Conservation (phyloP, 1,140 invertebrate species). For the Pantala flavescens region DNA sequence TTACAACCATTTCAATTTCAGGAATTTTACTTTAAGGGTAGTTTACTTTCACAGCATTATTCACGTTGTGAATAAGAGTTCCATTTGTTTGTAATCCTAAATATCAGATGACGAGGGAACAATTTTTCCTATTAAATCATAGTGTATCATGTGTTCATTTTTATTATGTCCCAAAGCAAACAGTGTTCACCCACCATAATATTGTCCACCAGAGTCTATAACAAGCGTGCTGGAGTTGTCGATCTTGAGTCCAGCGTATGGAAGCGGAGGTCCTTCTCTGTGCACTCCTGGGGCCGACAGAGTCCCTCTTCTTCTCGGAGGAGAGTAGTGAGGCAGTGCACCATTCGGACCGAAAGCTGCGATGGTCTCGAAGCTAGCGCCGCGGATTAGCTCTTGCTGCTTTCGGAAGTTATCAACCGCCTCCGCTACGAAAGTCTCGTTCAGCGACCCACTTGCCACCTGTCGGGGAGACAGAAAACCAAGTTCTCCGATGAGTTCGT, state of each 20-base stretch:
- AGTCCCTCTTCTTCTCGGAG: constrained; percentile 67
- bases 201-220: constrained; percentile 53
- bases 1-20: no score
- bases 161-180: no score
- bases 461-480: background rate
- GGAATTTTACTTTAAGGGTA: no score
- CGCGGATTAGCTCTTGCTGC: constrained; percentile 55
- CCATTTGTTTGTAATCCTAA: no score
- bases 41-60: no score
- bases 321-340: constrained; percentile 84
- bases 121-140: no score
- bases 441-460: constrained; percentile 27
- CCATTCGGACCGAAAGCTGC: constrained; percentile 80
- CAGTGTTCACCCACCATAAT: constrained; percentile 32
- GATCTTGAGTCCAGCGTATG: background rate
- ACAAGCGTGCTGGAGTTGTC: constrained; percentile 24
- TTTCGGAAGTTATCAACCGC: constrained; percentile 52
- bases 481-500: no score
- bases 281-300: constrained; percentile 80
- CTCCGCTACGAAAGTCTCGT: constrained; percentile 56
- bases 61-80: no score
- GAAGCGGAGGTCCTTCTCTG: constrained; percentile 77
- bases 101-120: no score
- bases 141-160: no score
- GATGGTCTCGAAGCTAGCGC: constrained; percentile 77